phyloP scores from a whole-genome alignment of 2,113 vertebrate genomes.

The Proterorhinus semilunaris region DNA sequence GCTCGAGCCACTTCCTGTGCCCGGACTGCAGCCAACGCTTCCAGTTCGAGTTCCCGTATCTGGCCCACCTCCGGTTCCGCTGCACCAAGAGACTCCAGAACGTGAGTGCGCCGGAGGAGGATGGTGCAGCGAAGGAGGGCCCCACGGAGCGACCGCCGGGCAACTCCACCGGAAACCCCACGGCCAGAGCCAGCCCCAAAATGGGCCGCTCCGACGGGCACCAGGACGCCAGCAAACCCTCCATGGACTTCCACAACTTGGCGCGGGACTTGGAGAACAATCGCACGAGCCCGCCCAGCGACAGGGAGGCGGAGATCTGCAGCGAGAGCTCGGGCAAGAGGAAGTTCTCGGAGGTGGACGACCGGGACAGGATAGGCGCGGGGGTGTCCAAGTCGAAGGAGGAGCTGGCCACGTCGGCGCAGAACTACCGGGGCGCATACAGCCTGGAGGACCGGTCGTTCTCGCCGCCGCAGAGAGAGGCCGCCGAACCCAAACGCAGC shows the following conservation, averaged over 20 bases:
- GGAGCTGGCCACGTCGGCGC: conserved; percentile 86
- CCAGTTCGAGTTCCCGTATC: conserved; percentile 93
- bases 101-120: conserved; percentile 70
- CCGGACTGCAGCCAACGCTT: conserved; percentile 94
- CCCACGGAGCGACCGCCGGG: conserved; percentile 58
- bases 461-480: conserved; percentile 75
- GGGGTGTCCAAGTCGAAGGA: conserved; percentile 80
- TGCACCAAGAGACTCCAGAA: conserved; percentile 90
- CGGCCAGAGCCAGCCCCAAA: conserved; percentile 71
- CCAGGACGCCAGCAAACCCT: conserved; percentile 80
- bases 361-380: conserved; percentile 49
- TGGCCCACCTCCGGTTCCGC: conserved; percentile 92
- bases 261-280: conserved; percentile 91
- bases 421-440: conserved; percentile 87
- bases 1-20: conserved; percentile 83
- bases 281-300: conserved; percentile 72
- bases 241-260: conserved; percentile 95
- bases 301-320: conserved; percentile 78
- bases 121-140: conserved; percentile 25
- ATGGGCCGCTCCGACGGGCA: conserved; percentile 70
- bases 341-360: conserved; percentile 78
- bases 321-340: conserved; percentile 82
- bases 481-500: conserved; percentile 85
- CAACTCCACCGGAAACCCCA: conserved; percentile 34
- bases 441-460: conserved; percentile 85